Percentiles rank a stretch among this genome's conserved stretches.
phyloP scores from a whole-genome alignment of 92 coral and sea anemone species.

The Anthopleura xanthogrammica region DNA sequence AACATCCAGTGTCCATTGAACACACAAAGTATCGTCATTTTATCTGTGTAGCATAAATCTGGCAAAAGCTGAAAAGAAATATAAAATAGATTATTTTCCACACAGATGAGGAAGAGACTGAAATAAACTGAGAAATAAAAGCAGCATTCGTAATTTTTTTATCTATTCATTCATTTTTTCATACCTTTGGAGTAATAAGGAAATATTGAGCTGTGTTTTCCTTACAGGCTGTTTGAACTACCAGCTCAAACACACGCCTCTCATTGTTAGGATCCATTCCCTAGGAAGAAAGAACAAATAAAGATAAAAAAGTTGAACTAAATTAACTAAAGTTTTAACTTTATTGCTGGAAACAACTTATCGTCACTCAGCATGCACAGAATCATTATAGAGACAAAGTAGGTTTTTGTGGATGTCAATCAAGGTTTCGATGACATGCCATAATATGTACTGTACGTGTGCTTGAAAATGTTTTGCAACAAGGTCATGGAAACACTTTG shows the following conservation, averaged over 20 bases:
- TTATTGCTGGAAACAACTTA: too few relatives aligned
- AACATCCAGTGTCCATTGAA: constrained; percentile 98
- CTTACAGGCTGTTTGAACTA: constrained; percentile 89
- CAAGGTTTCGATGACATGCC: too few relatives aligned
- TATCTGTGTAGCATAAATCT: constrained; percentile 78
- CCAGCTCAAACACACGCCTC: constrained; percentile 92
- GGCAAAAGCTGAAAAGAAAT: constrained; percentile 72
- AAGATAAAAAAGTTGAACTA: too few relatives aligned
- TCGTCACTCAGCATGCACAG: too few relatives aligned
- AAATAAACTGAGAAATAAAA: too few relatives aligned
- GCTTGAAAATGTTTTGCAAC: too few relatives aligned
- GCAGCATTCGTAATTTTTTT: too few relatives aligned
- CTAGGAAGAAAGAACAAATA: constrained; percentile 35
- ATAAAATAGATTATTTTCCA: neutral
- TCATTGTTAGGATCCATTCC: constrained; percentile 99
- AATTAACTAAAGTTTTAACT: too few relatives aligned
- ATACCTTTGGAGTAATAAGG: constrained; percentile 96
- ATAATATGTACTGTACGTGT: too few relatives aligned
- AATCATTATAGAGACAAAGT: too few relatives aligned
- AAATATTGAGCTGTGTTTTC: constrained; percentile 94
- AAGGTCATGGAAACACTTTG: too few relatives aligned
- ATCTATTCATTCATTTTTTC: neutral
- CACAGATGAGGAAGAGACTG: neutral
- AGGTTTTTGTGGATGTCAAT: too few relatives aligned
- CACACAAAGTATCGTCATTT: constrained; percentile 91